These are phyloP conservation scores for Tinamus major DNA, from an alignment of 2,797 vertebrate species.

Conservation along the genomic window DNA sequence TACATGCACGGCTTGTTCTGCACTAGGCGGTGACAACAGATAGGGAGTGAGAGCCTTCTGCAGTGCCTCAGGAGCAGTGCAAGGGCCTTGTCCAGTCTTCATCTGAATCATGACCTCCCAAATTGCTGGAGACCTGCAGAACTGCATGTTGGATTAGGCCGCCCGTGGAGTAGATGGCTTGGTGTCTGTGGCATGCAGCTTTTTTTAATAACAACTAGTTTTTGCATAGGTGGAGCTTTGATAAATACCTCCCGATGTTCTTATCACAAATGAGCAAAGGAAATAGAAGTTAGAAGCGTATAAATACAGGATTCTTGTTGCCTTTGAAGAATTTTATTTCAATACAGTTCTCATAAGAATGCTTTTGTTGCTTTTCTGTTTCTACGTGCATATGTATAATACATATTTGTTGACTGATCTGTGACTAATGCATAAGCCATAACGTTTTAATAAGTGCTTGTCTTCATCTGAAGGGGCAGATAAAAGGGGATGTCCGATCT, in stretches of 20 bases:
- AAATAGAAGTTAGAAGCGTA: constrained; percentile 57
- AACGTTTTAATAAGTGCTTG: not conserved
- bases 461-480: constrained; percentile 12
- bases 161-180: not conserved
- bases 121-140: not conserved
- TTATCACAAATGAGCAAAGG: constrained; percentile 46
- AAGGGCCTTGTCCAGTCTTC: not conserved
- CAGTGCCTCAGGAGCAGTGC: not conserved
- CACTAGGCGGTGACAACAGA: not conserved
- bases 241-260: constrained; percentile 20
- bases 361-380: not conserved
- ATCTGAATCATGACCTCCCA: constrained; percentile 9
- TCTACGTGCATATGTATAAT: too few relatives aligned
- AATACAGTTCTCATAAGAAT: constrained; percentile 12
- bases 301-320: constrained; percentile 37
- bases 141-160: not conserved
- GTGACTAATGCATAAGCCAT: not conserved
- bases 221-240: constrained; percentile 28
- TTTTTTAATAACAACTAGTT: not conserved
- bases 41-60: not conserved
- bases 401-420: constrained; percentile 1
- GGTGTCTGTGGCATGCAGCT: not conserved
- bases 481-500: constrained; percentile 34
- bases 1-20: not conserved
- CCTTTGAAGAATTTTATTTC: constrained; percentile 61